Percentiles rank a stretch among this genome's conserved stretches.
These are phyloP conservation scores for Drosophila nikananu DNA, from an alignment of 1,140 invertebrate genomes.

Conservation along the genomic window DNA sequence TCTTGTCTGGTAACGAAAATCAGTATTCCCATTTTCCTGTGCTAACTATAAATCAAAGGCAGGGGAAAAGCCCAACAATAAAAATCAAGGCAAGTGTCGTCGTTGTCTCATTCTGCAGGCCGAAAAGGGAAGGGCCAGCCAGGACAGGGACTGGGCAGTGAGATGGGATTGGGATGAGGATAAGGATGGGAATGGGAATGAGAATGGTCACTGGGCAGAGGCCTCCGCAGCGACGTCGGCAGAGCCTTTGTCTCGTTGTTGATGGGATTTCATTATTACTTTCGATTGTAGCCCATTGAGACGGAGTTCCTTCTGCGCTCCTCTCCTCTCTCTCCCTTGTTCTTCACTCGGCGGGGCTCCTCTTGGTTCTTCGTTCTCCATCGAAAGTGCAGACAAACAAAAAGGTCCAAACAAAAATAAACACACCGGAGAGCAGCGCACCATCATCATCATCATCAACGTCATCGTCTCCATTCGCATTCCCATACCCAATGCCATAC, in stretches of 20 bases:
- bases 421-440: conserved; percentile 52
- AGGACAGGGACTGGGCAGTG: conserved; percentile 11
- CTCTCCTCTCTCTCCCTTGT: neutral
- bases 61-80: conserved; percentile 79
- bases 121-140: conserved; percentile 25
- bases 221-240: conserved; percentile 10
- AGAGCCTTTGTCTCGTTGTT: conserved; percentile 59
- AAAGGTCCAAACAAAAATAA: conserved; percentile 76
- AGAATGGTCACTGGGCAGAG: conserved; percentile 41
- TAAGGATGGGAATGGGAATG: conserved; percentile 20
- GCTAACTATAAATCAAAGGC: conserved; percentile 78
- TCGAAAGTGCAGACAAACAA: conserved; percentile 47
- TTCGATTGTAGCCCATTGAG: conserved; percentile 79
- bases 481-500: conserved; percentile 17
- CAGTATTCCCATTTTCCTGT: conserved; percentile 37
- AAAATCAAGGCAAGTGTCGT: conserved; percentile 83
- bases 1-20: conserved; percentile 5
- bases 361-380: conserved; percentile 19
- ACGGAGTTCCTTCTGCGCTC: conserved; percentile 26
- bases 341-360: neutral
- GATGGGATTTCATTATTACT: conserved; percentile 82
- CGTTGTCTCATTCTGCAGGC: conserved; percentile 41
- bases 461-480: conserved; percentile 19
- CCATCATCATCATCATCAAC: conserved; percentile 34
- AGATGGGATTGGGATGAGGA: conserved; percentile 20